Base-by-base conservation (phyloP, 2,113 vertebrate species). In the Lonchura striata region DNA sequence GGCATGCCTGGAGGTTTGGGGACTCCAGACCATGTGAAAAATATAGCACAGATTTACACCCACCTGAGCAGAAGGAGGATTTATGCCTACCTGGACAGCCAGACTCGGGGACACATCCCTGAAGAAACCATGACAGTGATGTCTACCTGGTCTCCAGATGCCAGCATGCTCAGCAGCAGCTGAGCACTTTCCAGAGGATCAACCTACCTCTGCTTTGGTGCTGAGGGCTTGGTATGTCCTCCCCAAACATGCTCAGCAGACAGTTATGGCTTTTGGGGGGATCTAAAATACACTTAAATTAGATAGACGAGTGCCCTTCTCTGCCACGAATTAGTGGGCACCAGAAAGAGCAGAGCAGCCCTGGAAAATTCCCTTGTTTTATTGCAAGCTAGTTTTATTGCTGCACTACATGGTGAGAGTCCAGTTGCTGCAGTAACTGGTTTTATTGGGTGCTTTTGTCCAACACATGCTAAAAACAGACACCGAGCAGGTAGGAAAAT, bases 1-100 rank as follows among this genome's bases (percentile, higher is more conserved):
- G 4, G 15, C 13, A 37, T 11, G 9, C 3, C 46, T 7, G 1
- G 22, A 69, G 13, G 4, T 8, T 2, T 61, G 42, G 13, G 28
- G 5, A 27, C 16, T 84, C 27, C 50, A 33, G 27, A 39, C 2
- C 5, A 7, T 0, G 0, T 37, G 11, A 72, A 70, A 87, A 87
- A 22, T 4, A 3, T 7, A 89, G 37, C 57, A 68, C 2, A 71
- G 42, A 50, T 70, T 87, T 87, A 66, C 13, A 69, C 16, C 5
- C 10, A 49, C 39, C 16, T 60, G 44, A 33, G 33, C 41, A 86
- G n/a, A 65, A 24, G 41, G 46, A 74, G 19, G 14, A 64, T 83
- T 63, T 76, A 24, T 0, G 6, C 9, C 22, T 7, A 23, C 30
- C 33, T 47, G n/a, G 41, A 64, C 37, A 70, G 30, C 37, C 47